phyloP scores from a whole-genome alignment of 2,888 invertebrate species.

The Hedychridium roseum region DNA sequence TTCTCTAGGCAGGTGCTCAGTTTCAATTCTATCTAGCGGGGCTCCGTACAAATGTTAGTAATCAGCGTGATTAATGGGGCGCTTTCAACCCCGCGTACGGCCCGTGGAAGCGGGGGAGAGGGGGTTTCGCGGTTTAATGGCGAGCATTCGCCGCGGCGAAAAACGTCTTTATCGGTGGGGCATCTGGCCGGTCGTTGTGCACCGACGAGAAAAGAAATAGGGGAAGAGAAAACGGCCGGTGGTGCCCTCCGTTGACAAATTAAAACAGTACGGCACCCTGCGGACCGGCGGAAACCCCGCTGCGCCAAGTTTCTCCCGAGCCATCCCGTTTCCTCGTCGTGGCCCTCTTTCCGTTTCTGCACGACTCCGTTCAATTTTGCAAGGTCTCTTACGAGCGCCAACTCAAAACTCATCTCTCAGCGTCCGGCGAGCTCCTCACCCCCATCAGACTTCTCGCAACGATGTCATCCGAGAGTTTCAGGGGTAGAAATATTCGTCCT shows the following conservation, averaged over 20 bases:
- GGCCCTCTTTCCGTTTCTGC: no score
- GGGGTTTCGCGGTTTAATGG: conserved; percentile 6
- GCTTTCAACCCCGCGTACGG: conserved; percentile 7
- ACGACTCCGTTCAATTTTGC: no score
- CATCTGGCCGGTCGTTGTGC: not conserved
- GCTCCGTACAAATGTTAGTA: conserved; percentile 1
- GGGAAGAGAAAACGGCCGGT: conserved; percentile 18
- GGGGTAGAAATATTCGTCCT: no score
- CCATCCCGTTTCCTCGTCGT: conserved; percentile 3
- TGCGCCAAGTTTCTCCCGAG: conserved; percentile 4
- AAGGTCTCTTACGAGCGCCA: no score
- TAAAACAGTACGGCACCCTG: conserved; percentile 26
- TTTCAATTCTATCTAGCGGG: no score
- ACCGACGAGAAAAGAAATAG: no score
- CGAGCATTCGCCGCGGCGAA: conserved; percentile 4
- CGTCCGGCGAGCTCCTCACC: no score
- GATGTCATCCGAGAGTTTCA: no score
- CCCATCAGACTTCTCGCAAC: no score
- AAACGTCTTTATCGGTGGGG: conserved; percentile 22
- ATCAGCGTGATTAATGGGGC: conserved; percentile 19
- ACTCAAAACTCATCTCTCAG: no score
- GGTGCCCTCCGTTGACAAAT: conserved; percentile 23
- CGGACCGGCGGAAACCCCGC: conserved; percentile 16
- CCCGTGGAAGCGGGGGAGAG: no score
- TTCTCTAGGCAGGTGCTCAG: conserved; percentile 7